Percentiles rank a stretch among this genome's conserved stretches.
Conservation (phyloP, 2,888 invertebrate genomes). For the Pyrrhosoma nymphula region DNA sequence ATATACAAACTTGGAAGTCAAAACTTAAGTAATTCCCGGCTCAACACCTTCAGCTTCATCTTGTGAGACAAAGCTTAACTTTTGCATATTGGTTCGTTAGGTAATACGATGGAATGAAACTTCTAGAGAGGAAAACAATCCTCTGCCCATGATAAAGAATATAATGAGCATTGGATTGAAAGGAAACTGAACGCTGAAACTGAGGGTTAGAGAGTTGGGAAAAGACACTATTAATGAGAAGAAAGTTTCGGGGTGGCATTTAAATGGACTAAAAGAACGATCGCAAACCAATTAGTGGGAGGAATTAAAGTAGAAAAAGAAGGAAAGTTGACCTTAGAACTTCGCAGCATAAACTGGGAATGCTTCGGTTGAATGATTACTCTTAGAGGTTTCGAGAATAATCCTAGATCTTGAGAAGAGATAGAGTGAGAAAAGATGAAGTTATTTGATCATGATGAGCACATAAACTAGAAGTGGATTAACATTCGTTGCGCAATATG, state of each 20-base stretch:
- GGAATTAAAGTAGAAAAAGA: background rate
- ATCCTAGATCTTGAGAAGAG: background rate
- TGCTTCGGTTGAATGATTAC: too few species aligned
- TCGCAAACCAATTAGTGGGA: background rate
- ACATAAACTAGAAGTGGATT: background rate
- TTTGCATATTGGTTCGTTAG: background rate
- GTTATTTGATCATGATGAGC: background rate
- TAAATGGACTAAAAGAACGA: background rate
- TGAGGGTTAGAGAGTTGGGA: background rate
- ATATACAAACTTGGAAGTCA: too few species aligned
- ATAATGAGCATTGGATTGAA: background rate
- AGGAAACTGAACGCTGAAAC: background rate
- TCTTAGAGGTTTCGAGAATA: too few species aligned
- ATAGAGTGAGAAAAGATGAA: background rate
- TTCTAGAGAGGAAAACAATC: background rate
- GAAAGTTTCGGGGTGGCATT: background rate
- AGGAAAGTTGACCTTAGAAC: background rate
- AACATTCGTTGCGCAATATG: too few species aligned
- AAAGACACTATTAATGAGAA: background rate
- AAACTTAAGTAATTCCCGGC: too few species aligned
- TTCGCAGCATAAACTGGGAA: too few species aligned
- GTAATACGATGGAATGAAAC: background rate
- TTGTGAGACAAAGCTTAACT: background rate
- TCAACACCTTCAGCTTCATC: background rate
- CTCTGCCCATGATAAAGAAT: background rate